These are phyloP conservation scores for Charina bottae DNA, from an alignment of 2,113 vertebrate genomes.

Conservation along the genomic window DNA sequence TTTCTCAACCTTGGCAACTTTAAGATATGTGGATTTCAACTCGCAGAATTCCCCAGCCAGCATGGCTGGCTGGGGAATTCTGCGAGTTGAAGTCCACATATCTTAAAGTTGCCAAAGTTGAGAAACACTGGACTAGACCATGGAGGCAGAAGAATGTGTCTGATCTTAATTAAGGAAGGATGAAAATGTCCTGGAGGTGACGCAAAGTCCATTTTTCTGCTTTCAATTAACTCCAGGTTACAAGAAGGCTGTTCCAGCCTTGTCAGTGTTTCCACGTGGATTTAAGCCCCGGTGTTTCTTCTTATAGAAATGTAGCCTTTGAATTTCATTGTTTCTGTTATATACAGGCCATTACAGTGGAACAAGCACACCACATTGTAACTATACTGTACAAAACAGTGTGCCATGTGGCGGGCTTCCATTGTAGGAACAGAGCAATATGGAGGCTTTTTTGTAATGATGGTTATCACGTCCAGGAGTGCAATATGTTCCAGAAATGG, in stretches of 20 bases:
- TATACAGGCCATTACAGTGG: background rate
- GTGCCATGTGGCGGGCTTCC: background rate
- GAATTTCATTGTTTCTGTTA: background rate
- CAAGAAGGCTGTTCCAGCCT: too few relatives aligned
- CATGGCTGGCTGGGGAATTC: too few relatives aligned
- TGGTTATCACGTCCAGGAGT: background rate
- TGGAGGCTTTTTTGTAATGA: background rate
- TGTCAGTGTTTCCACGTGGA: background rate
- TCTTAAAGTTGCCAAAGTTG: too few relatives aligned
- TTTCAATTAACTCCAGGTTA: background rate
- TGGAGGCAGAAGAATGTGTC: background rate
- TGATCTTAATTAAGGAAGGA: background rate
- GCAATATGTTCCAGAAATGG: rapidly evolving
- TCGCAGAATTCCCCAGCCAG: too few relatives aligned
- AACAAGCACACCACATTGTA: background rate
- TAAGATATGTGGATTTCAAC: too few relatives aligned
- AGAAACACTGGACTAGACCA: too few relatives aligned
- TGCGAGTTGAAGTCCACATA: too few relatives aligned
- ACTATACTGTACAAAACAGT: background rate
- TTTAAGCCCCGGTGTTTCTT: background rate
- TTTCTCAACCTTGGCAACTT: too few relatives aligned
- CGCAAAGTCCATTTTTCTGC: background rate
- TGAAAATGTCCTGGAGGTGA: background rate
- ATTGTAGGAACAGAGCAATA: too few relatives aligned
- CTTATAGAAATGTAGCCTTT: background rate